These are phyloP conservation scores for Lampris megalopsis DNA, from an alignment of 2,113 vertebrate species.

Conservation along the genomic window DNA sequence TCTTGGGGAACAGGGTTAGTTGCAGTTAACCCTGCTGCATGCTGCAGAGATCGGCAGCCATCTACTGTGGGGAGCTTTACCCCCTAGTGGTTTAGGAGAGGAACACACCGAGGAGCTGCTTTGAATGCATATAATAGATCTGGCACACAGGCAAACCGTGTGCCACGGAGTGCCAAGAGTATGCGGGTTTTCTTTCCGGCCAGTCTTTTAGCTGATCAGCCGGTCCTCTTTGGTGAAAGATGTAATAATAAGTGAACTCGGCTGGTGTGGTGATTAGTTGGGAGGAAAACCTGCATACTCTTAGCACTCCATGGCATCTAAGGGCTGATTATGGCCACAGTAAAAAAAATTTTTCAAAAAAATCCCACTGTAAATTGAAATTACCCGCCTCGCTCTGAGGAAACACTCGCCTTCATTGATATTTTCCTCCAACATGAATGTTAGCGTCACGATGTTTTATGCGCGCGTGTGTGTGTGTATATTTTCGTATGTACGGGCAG, in stretches of 20 bases:
- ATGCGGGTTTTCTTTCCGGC: no score
- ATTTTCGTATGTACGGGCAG: slow-evolving; percentile 38
- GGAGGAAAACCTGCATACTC: no score
- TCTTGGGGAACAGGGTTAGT: slow-evolving; percentile 61
- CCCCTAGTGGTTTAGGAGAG: slow-evolving; percentile 77
- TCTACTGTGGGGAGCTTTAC: slow-evolving; percentile 73
- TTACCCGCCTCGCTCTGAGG: slow-evolving; percentile 16
- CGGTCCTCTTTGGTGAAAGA: no score
- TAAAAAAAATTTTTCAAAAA: slow-evolving; percentile 31
- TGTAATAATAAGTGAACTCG: no score
- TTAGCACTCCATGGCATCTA: not conserved
- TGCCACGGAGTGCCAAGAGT: no score
- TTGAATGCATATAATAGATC: slow-evolving; percentile 46
- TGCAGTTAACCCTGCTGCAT: slow-evolving; percentile 65
- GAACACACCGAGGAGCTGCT: slow-evolving; percentile 37
- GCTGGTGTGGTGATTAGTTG: no score
- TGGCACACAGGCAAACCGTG: no score
- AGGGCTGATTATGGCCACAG: slow-evolving; percentile 28
- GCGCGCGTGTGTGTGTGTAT: not conserved
- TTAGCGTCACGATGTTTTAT: not conserved
- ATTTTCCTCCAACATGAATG: slow-evolving; percentile 8
- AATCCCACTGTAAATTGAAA: not conserved
- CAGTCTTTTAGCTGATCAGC: no score
- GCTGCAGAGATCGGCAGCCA: slow-evolving; percentile 64
- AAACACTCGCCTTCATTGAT: slow-evolving; percentile 2